Evolutionary conservation across 64 coral and sea anemone species (phyloP).

Genomic region (Anthopleura sola): DNA sequence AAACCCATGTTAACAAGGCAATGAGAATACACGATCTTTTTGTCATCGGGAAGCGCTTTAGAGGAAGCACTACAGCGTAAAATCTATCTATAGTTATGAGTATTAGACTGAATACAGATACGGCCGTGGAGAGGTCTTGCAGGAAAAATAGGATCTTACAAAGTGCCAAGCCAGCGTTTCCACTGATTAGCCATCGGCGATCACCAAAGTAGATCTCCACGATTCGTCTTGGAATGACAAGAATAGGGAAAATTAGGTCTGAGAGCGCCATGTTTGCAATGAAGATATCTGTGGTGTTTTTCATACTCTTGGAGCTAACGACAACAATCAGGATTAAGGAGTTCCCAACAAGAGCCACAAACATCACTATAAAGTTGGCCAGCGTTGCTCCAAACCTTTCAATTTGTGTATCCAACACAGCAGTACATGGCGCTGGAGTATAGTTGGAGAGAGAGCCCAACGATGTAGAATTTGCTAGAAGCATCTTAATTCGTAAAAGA

Average conservation of each 20-base stretch:
- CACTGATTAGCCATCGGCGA: conserved; percentile 44
- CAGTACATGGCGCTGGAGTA: neutral
- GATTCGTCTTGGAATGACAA: conserved; percentile 43
- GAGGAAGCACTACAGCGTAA: conserved; percentile 53
- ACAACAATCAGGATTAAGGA: conserved; percentile 45
- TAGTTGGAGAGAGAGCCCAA: neutral
- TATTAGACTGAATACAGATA: conserved; percentile 58
- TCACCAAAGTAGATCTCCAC: conserved; percentile 23
- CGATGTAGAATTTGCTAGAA: neutral
- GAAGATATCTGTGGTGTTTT: conserved; percentile 47
- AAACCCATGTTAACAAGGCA: neutral
- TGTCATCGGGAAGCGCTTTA: conserved; percentile 25
- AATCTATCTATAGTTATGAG: conserved; percentile 67
- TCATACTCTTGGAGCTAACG: conserved; percentile 20
- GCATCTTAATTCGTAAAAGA: neutral
- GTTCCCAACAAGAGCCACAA: conserved; percentile 52
- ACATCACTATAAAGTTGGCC: conserved; percentile 15
- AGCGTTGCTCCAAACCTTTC: conserved; percentile 6
- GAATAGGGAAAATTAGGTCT: conserved; percentile 56
- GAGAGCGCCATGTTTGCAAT: conserved; percentile 68
- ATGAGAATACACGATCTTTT: neutral
- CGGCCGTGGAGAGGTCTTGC: conserved; percentile 59
- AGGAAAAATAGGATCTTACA: conserved; percentile 41
- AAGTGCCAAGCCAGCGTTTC: conserved; percentile 7
- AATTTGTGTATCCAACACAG: neutral